A percentile compares a stretch with the other conserved stretches of the same genome.
Conservation (phyloP, 1,140 invertebrate species). For the Calosoma granatense region DNA sequence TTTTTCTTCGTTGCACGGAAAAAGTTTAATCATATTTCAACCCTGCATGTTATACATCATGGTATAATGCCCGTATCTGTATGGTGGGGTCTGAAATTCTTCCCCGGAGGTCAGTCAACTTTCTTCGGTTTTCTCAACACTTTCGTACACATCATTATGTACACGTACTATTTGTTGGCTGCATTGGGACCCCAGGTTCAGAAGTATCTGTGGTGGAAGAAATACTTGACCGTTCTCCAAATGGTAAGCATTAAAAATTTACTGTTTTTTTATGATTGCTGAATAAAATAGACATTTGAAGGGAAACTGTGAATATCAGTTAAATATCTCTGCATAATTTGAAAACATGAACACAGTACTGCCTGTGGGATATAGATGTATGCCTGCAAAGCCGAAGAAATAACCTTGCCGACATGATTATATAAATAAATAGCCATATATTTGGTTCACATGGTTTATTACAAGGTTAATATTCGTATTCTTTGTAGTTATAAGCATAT, state of each 20-base stretch:
- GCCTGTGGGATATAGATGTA: no score
- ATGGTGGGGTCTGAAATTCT: conserved; percentile 90
- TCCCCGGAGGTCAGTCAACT: conserved; percentile 64
- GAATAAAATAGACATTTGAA: no score
- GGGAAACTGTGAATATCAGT: no score
- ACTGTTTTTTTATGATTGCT: neutral
- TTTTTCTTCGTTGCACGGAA: conserved; percentile 82
- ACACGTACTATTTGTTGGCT: conserved; percentile 65
- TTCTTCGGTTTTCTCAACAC: conserved; percentile 75
- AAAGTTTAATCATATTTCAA: conserved; percentile 82
- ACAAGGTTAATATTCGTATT: no score
- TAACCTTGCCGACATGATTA: no score
- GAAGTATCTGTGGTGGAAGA: conserved; percentile 83
- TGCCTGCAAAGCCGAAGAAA: no score
- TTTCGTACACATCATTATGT: conserved; percentile 62
- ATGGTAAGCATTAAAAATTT: conserved; percentile 43
- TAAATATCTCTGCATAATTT: neutral
- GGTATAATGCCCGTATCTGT: conserved; percentile 89
- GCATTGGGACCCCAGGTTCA: conserved; percentile 68
- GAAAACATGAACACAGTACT: neutral
- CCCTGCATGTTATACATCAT: conserved; percentile 88
- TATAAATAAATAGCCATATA: no score
- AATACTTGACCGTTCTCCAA: conserved; percentile 74
- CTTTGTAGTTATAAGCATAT: no score
- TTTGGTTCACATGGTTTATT: no score